A percentile compares a stretch with the other conserved stretches of the same genome.
Conservation (phyloP, 2,113 vertebrate genomes). For the Pteronura brasiliensis region DNA sequence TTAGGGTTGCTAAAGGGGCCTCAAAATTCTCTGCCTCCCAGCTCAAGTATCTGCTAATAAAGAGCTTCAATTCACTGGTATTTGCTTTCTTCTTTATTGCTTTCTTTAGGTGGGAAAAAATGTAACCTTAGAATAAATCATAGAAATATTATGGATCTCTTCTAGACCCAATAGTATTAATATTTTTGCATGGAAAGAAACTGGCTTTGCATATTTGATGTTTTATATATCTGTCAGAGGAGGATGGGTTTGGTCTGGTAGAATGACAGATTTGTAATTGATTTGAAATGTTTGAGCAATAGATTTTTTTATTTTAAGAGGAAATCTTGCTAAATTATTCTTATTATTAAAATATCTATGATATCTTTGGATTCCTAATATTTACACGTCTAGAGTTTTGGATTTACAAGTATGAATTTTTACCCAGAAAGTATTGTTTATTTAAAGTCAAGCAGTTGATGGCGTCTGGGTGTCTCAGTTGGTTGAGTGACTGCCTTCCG, state of each 20-base stretch:
- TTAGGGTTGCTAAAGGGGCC: not conserved
- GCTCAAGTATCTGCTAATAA: not conserved
- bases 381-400: not conserved
- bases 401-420: not conserved
- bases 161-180: not conserved
- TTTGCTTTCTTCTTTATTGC: not conserved
- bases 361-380: not conserved
- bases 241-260: not conserved
- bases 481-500: too few species aligned
- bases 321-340: not conserved
- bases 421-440: not conserved
- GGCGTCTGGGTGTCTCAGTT: too few species aligned
- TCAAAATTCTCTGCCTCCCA: not conserved
- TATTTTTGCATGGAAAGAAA: not conserved
- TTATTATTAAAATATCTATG: not conserved
- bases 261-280: not conserved
- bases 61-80: not conserved
- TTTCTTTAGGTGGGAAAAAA: not conserved
- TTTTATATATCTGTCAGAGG: not conserved
- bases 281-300: not conserved
- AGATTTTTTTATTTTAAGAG: slow-evolving; percentile 2
- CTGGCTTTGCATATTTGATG: not conserved
- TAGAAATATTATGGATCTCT: not conserved
- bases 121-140: not conserved
- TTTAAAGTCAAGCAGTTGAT: not conserved